Conservation (phyloP, 1,140 invertebrate genomes). For the Brachystomella parvula region DNA sequence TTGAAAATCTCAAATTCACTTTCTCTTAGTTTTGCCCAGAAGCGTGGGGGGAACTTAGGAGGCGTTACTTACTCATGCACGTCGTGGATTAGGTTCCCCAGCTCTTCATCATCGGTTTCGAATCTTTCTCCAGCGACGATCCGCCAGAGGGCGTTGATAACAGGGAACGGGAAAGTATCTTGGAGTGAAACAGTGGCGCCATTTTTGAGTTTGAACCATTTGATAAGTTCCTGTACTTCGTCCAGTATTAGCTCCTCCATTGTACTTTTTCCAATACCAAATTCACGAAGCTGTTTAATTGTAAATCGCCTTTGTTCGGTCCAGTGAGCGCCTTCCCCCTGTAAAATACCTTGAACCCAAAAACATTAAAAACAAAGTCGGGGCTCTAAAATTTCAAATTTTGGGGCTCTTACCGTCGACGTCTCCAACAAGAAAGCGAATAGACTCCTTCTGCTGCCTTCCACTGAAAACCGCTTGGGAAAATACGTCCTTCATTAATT, state of each 20-base stretch:
- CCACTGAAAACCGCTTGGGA: conserved; percentile 75
- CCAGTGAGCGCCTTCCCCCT: conserved; percentile 21
- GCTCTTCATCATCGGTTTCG: not conserved
- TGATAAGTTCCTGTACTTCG: conserved; percentile 16
- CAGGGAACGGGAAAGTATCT: not conserved
- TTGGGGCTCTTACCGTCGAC: not conserved
- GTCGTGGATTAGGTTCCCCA: not conserved
- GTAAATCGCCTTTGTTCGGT: conserved; percentile 32
- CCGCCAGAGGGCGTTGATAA: not conserved
- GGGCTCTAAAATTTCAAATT: not conserved
- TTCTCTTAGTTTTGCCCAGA: too few species aligned
- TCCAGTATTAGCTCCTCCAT: not conserved
- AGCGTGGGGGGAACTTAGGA: too few species aligned
- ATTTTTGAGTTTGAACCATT: not conserved
- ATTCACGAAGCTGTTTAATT: conserved; percentile 11
- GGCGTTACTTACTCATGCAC: not conserved
- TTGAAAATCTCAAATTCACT: too few species aligned
- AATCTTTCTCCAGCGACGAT: not conserved
- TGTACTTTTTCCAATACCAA: not conserved
- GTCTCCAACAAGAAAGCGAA: conserved; percentile 10
- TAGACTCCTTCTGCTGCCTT: conserved; percentile 49
- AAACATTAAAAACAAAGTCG: not conserved
- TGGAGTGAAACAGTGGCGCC: not conserved
- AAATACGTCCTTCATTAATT: conserved; percentile 72
- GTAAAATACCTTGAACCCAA: conserved; percentile 21